Conservation (phyloP, 2,113 vertebrate genomes). For the Lepisosteus oculatus region DNA sequence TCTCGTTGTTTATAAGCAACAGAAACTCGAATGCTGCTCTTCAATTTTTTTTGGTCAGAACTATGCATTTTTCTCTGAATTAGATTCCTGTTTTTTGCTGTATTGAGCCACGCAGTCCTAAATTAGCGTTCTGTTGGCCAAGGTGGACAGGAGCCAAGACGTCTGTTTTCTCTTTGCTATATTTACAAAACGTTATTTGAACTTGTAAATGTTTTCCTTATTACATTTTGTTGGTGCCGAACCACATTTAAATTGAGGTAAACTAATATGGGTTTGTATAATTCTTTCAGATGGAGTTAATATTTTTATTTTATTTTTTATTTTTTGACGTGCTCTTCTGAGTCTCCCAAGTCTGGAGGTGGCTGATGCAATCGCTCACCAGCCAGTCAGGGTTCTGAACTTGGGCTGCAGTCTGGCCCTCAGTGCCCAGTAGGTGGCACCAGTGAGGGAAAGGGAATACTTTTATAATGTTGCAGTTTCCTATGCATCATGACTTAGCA, state of each 20-base stretch:
- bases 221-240: conserved; percentile 4
- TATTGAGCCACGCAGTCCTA: conserved; percentile 4
- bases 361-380: conserved; percentile 68
- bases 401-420: conserved; percentile 16
- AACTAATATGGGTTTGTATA: not conserved
- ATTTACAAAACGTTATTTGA: conserved; percentile 14
- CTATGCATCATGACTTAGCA: no score
- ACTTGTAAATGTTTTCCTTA: conserved; percentile 8
- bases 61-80: conserved; percentile 14
- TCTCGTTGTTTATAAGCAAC: not conserved
- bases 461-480: no score
- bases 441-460: conserved; percentile 38
- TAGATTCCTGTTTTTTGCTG: no score
- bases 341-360: conserved; percentile 40
- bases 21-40: no score
- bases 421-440: conserved; percentile 62
- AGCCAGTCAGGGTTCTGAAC: conserved; percentile 30
- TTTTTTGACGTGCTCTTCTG: conserved; percentile 19
- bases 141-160: conserved; percentile 16
- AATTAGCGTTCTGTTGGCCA: conserved; percentile 17
- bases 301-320: conserved; percentile 13
- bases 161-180: conserved; percentile 17
- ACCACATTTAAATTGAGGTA: conserved; percentile 4
- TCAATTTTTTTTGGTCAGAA: conserved; percentile 3
- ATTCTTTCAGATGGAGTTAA: not conserved